phyloP scores from a whole-genome alignment of 92 coral and sea anemone species.

The Porites evermanni region DNA sequence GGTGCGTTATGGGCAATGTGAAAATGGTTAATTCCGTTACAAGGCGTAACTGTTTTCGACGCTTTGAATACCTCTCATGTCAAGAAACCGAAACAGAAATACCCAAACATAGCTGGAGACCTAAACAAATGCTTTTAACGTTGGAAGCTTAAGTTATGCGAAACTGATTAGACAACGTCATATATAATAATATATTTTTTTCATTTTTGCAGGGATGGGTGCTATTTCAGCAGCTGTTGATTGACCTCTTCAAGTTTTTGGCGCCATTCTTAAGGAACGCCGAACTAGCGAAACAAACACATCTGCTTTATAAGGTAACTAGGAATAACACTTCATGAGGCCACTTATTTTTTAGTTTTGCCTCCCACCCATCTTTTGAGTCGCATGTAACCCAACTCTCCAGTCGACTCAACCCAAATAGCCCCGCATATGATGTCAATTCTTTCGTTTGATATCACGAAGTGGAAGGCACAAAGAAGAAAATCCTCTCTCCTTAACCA shows the following conservation, averaged over 20 bases:
- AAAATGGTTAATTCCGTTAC: no score
- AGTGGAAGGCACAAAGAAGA: not conserved
- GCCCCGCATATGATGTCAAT: not conserved
- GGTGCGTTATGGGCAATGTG: no score
- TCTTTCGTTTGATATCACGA: no score
- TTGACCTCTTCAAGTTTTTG: slow-evolving; percentile 96
- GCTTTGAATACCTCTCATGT: no score
- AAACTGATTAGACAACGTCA: no score
- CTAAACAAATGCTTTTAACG: no score
- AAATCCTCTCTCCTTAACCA: not conserved
- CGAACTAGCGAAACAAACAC: slow-evolving; percentile 94
- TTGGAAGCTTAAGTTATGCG: not conserved
- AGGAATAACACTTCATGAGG: not conserved
- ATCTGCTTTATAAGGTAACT: slow-evolving; percentile 89
- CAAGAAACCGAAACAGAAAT: no score
- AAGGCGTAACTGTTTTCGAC: no score
- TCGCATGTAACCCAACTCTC: no score
- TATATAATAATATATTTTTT: not conserved
- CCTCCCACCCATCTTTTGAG: not conserved
- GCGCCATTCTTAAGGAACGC: slow-evolving; percentile 99
- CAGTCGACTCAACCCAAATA: not conserved
- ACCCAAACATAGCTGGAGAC: no score
- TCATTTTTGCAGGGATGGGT: slow-evolving; percentile 86
- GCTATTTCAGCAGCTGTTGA: slow-evolving; percentile 91
- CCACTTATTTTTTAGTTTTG: no score